Conservation (phyloP, 1,140 invertebrate species). For the Hirudo medicinalis region DNA sequence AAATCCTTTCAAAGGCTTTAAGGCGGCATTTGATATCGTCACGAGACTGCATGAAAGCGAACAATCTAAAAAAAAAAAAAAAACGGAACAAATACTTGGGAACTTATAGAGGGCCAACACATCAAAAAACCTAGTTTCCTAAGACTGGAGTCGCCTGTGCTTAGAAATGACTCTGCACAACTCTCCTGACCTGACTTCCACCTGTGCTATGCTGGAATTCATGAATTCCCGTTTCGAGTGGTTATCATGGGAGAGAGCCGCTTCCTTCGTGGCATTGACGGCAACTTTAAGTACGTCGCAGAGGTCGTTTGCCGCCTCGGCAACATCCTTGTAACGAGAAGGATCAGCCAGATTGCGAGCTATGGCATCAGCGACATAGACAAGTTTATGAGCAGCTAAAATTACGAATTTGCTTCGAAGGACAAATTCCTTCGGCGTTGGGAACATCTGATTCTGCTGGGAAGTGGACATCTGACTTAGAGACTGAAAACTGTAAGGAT, state of each 20-base stretch:
- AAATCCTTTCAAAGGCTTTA: no score
- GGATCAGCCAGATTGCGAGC: constrained; percentile 56
- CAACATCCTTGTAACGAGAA: constrained; percentile 54
- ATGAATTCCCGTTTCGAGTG: not conserved
- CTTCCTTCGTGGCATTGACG: constrained; percentile 73
- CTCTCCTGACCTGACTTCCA: not conserved
- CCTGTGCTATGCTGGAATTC: not conserved
- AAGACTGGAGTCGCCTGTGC: not conserved
- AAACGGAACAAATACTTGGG: no score
- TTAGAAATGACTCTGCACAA: not conserved
- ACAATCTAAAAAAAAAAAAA: no score
- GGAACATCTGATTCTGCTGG: not conserved
- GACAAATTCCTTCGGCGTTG: constrained; percentile 67
- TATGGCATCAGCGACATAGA: constrained; percentile 85
- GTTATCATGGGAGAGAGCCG: constrained; percentile 50
- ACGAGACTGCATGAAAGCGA: no score
- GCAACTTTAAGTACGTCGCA: constrained; percentile 69
- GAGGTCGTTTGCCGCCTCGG: constrained; percentile 64
- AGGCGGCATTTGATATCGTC: no score
- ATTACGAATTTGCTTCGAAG: constrained; percentile 86
- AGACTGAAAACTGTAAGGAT: no score
- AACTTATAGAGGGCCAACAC: no score
- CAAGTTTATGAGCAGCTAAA: constrained; percentile 75
- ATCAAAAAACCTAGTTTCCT: no score
- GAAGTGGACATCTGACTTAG: not conserved